These are phyloP conservation scores for Leptogaster cylindrica DNA, from an alignment of 2,888 invertebrate species.

Conservation along the genomic window DNA sequence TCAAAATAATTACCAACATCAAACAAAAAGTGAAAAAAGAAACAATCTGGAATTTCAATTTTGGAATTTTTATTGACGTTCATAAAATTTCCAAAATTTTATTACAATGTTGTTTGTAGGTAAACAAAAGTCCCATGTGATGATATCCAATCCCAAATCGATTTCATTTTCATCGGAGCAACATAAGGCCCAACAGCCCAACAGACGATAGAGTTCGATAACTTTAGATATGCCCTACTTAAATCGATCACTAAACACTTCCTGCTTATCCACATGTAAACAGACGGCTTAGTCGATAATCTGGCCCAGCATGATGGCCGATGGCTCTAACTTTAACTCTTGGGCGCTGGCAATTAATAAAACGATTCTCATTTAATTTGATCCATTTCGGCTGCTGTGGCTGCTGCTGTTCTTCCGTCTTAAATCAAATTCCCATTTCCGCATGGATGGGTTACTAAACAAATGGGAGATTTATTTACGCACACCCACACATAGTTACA, in stretches of 20 bases:
- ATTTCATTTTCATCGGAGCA: too few relatives aligned
- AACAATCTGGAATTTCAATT: too few relatives aligned
- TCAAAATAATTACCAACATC: too few relatives aligned
- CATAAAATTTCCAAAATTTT: too few relatives aligned
- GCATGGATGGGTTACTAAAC: slow-evolving; percentile 8
- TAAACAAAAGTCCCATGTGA: too few relatives aligned
- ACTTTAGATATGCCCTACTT: not conserved
- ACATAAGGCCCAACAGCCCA: too few relatives aligned
- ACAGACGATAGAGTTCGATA: not conserved
- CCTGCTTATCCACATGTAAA: slow-evolving; percentile 14
- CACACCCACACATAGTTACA: slow-evolving; percentile 5
- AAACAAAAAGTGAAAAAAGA: too few relatives aligned
- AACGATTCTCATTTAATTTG: too few relatives aligned
- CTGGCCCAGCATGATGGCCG: not conserved
- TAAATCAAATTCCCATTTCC: slow-evolving; percentile 19
- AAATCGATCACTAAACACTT: not conserved
- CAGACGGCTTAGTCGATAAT: not conserved
- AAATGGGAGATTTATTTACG: slow-evolving; percentile 12
- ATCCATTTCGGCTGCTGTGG: not conserved
- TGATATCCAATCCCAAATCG: too few relatives aligned
- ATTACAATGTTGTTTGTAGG: too few relatives aligned
- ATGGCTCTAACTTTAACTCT: slow-evolving; percentile 20
- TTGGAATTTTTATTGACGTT: too few relatives aligned
- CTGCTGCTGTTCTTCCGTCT: not conserved
- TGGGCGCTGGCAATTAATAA: not conserved